phyloP scores from a whole-genome alignment of 2,113 vertebrate genomes.

The Stomatorhinus ivindoensis region DNA sequence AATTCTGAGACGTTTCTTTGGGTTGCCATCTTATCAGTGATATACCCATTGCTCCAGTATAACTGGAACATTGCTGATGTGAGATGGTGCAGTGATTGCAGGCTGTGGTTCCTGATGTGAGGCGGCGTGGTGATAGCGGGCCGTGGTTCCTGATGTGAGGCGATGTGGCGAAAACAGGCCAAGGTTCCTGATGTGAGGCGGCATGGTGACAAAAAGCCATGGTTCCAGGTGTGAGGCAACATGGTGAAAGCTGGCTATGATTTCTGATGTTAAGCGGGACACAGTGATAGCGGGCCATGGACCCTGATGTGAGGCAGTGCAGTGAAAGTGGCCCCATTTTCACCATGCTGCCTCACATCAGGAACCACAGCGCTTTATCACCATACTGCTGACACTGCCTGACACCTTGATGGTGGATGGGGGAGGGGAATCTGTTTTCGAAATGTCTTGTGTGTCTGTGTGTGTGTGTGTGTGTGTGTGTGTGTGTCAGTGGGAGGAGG shows the following conservation, averaged over 20 bases:
- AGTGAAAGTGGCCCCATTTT: neutral
- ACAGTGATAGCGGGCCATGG: neutral
- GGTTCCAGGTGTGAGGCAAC: neutral
- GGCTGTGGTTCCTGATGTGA: neutral
- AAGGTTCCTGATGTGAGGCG: neutral
- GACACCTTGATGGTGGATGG: too few relatives aligned
- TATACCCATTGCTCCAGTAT: neutral
- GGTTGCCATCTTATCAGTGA: neutral
- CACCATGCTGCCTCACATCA: too few relatives aligned
- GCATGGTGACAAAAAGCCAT: neutral
- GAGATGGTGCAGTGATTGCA: neutral
- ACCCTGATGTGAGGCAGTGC: neutral
- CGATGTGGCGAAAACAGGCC: rapidly evolving
- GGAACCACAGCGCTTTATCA: too few relatives aligned
- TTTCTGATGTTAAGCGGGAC: neutral
- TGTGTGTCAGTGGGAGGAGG: too few relatives aligned
- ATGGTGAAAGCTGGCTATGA: rapidly evolving
- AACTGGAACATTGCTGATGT: neutral
- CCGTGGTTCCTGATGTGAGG: neutral
- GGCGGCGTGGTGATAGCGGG: neutral
- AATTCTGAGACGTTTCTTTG: neutral
- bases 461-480: too few relatives aligned
- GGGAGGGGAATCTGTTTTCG: too few relatives aligned
- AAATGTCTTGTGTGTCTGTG: too few relatives aligned
- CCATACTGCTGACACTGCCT: too few relatives aligned